phyloP scores from a whole-genome alignment of 1,140 invertebrate genomes.

The Episyrphus balteatus region DNA sequence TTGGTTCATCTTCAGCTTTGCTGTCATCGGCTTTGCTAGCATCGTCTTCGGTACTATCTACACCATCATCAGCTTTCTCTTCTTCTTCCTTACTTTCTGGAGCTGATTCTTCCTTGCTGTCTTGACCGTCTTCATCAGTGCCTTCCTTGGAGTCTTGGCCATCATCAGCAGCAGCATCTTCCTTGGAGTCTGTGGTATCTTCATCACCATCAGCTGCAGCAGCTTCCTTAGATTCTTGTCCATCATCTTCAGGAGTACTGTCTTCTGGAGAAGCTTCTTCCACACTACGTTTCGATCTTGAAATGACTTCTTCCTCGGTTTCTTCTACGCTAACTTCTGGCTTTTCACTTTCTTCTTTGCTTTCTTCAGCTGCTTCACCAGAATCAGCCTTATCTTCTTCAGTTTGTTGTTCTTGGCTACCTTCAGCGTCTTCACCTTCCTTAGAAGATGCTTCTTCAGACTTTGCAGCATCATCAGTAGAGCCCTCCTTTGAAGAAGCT shows the following conservation, averaged over 20 bases:
- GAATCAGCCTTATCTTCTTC: slow-evolving; percentile 16
- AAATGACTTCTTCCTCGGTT: slow-evolving; percentile 10
- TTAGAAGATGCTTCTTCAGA: slow-evolving; percentile 9
- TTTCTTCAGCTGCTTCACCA: slow-evolving; percentile 10
- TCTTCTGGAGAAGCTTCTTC: slow-evolving; percentile 9
- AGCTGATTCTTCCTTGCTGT: slow-evolving; percentile 22
- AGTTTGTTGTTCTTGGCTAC: slow-evolving; percentile 1
- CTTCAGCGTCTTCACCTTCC: slow-evolving; percentile 9
- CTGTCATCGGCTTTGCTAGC: slow-evolving; percentile 37
- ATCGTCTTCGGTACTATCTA: slow-evolving; percentile 36
- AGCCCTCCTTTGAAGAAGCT: slow-evolving; percentile 22
- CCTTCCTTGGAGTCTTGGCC: slow-evolving; percentile 24
- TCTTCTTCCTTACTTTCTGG: slow-evolving; percentile 34
- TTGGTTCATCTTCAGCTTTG: slow-evolving; percentile 20
- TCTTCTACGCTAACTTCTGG: slow-evolving; percentile 8
- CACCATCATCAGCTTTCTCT: slow-evolving; percentile 33
- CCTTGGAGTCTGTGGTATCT: slow-evolving; percentile 25
- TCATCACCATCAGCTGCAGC: slow-evolving; percentile 20
- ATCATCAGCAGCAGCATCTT: slow-evolving; percentile 30
- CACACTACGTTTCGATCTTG: slow-evolving; percentile 6
- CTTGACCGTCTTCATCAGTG: slow-evolving; percentile 16
- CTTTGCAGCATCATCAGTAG: slow-evolving; percentile 14
- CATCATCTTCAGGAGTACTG: slow-evolving; percentile 34
- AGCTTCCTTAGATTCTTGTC: slow-evolving; percentile 15
- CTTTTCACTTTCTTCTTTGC: slow-evolving; percentile 9